Percentiles rank a stretch among this genome's conserved stretches.
Evolutionary conservation across 2,888 invertebrate genomes (phyloP).

Genomic region (Bibio marci): DNA sequence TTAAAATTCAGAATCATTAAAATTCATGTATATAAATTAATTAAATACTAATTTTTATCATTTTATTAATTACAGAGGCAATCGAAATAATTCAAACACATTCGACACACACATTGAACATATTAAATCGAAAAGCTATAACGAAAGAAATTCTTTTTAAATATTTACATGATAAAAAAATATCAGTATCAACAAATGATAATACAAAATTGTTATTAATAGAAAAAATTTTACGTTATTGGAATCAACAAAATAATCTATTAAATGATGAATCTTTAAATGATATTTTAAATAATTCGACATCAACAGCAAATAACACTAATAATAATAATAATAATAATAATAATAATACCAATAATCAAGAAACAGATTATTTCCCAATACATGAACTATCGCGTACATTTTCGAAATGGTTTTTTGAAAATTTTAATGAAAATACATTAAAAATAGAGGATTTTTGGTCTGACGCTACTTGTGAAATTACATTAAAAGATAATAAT

Average conservation of each 20-base stretch:
- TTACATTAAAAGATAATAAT: slow-evolving; percentile 16
- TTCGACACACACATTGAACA: slow-evolving; percentile 28
- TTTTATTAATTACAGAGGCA: slow-evolving; percentile 29
- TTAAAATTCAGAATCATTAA: too few relatives aligned
- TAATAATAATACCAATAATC: not conserved
- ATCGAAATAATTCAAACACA: slow-evolving; percentile 33
- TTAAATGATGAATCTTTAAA: too few relatives aligned
- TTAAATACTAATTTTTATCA: too few relatives aligned
- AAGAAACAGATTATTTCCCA: slow-evolving; percentile 13
- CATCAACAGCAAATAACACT: slow-evolving; percentile 1
- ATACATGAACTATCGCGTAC: slow-evolving; percentile 33
- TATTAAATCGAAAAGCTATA: slow-evolving; percentile 33
- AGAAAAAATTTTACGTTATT: slow-evolving; percentile 28
- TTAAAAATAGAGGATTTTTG: slow-evolving; percentile 37
- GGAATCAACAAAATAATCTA: slow-evolving; percentile 23
- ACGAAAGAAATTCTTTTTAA: slow-evolving; percentile 35
- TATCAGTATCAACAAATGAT: slow-evolving; percentile 25
- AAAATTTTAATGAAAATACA: slow-evolving; percentile 22
- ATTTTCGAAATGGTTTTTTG: slow-evolving; percentile 41
- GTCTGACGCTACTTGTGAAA: slow-evolving; percentile 30
- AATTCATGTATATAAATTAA: too few relatives aligned
- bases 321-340: not conserved
- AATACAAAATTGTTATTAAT: slow-evolving; percentile 35
- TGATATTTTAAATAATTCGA: too few relatives aligned
- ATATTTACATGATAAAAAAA: slow-evolving; percentile 32